These are phyloP conservation scores for Porites lobata DNA, from an alignment of 92 coral and sea anemone species.

Conservation along the genomic window DNA sequence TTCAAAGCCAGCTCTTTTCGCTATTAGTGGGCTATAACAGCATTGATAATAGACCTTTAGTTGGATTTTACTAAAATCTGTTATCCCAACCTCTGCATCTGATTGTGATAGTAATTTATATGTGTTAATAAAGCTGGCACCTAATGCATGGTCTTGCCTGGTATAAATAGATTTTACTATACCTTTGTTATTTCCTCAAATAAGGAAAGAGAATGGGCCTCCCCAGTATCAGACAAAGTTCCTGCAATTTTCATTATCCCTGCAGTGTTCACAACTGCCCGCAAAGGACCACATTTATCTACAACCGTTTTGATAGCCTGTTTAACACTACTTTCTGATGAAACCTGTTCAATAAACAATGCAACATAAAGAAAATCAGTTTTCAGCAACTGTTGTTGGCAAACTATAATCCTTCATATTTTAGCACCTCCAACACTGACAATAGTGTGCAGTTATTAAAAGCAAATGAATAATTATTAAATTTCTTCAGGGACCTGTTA, in stretches of 20 bases:
- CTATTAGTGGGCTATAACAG: too few species aligned
- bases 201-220: constrained; percentile 80
- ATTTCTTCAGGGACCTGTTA: too few species aligned
- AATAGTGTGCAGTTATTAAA: neutral
- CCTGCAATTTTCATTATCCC: constrained; percentile 62
- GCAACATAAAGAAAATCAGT: neutral
- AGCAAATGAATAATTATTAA: neutral
- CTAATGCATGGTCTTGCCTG: too few species aligned
- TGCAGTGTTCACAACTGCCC: constrained; percentile 86
- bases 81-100: too few species aligned
- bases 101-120: too few species aligned
- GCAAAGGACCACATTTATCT: constrained; percentile 82
- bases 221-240: constrained; percentile 76
- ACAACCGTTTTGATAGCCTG: constrained; percentile 74
- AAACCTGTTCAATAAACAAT: constrained; percentile 54
- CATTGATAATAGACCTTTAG: too few species aligned
- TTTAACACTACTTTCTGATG: constrained; percentile 79
- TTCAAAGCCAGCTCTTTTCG: too few species aligned
- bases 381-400: too few species aligned
- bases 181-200: constrained; percentile 90
- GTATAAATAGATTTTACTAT: neutral
- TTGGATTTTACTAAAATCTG: too few species aligned
- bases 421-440: neutral
- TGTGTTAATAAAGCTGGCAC: neutral
- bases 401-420: too few species aligned